Evolutionary conservation across 2,113 vertebrate genomes (phyloP).

Genomic region (Cardinalis cardinalis): DNA sequence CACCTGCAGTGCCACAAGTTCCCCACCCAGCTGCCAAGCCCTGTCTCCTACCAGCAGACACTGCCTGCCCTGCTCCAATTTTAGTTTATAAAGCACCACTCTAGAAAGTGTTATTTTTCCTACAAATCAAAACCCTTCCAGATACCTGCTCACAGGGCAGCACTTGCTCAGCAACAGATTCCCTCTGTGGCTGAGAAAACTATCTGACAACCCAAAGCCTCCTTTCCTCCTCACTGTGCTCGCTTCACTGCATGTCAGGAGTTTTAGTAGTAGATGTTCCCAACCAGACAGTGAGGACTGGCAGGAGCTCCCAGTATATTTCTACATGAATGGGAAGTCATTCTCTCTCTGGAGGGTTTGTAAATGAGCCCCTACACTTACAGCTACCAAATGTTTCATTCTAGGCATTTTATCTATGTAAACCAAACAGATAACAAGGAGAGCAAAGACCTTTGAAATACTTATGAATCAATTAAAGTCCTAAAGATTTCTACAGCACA

Average conservation of each 20-base stretch:
- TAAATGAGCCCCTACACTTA: not conserved
- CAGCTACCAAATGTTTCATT: conserved; percentile 4
- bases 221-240: not conserved
- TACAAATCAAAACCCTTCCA: not conserved
- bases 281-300: fast-evolving
- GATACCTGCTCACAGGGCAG: not conserved
- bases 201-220: not conserved
- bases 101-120: not conserved
- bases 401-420: not conserved
- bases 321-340: not conserved
- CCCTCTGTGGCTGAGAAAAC: not conserved
- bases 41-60: not conserved
- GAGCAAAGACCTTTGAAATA: conserved; percentile 8
- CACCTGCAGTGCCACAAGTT: not conserved
- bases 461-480: conserved; percentile 13
- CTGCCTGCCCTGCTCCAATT: no score
- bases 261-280: not conserved
- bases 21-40: not conserved
- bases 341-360: not conserved
- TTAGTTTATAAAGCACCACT: not conserved
- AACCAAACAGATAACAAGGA: conserved; percentile 2
- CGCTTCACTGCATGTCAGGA: not conserved
- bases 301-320: not conserved
- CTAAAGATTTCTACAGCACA: not conserved
- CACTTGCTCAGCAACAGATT: not conserved